These are phyloP conservation scores for Thereva nobilitata DNA, from an alignment of 2,888 invertebrate genomes.

Conservation along the genomic window DNA sequence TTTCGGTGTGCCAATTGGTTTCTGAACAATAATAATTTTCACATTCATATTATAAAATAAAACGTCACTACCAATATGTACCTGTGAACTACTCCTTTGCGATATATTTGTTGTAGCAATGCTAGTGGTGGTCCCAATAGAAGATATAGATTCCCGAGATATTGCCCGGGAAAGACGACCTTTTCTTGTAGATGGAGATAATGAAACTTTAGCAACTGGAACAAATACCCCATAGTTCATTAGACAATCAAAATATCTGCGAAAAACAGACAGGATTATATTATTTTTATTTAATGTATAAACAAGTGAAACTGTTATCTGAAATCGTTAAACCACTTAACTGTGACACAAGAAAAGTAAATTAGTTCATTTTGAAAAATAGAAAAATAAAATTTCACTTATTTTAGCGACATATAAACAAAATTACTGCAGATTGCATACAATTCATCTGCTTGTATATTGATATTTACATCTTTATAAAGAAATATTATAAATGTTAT, in stretches of 20 bases:
- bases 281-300: no score
- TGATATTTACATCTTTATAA: background rate
- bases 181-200: slow-evolving; percentile 75
- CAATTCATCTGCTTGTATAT: background rate
- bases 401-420: background rate
- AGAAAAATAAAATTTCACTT: no score
- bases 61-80: slow-evolving; percentile 32
- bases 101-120: slow-evolving; percentile 61
- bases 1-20: slow-evolving; percentile 33
- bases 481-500: background rate
- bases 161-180: slow-evolving; percentile 71
- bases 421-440: background rate
- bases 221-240: slow-evolving; percentile 93
- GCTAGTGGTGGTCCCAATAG: slow-evolving; percentile 66
- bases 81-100: slow-evolving; percentile 55
- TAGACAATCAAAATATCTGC: slow-evolving; percentile 91
- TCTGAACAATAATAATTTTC: background rate
- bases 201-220: slow-evolving; percentile 85
- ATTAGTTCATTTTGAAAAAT: no score
- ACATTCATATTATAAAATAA: background rate
- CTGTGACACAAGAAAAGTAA: no score
- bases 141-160: slow-evolving; percentile 83
- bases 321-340: no score
- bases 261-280: slow-evolving; percentile 46
- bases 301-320: no score